Base-by-base conservation (phyloP, 2,888 invertebrate genomes). In the Drosophila prostipennis region DNA sequence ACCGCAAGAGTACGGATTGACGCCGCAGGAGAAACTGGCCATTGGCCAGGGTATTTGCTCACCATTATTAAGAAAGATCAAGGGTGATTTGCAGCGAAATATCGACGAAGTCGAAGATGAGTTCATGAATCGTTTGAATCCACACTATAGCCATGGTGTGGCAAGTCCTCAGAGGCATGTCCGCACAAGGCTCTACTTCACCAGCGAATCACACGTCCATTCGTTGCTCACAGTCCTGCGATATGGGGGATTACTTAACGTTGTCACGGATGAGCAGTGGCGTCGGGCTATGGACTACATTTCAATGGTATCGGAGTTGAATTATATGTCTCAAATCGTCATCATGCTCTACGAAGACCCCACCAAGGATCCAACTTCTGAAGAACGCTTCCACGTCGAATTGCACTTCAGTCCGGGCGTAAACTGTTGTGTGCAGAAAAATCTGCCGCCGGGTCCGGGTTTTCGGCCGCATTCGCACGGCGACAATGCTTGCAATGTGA, bases 331-430 rank as follows among this genome's bases (percentile, higher is more conserved):
- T 5, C 99, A 99, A 92, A 97, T 99, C 67, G 99, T 99, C 1
- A 97, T 99, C 29, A 98, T 99, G 98, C 93, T 98, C 0, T 99
- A 99, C 90, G 99, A 99, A 93, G 99, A 99, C 92, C 99, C 98
- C 6, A 98, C 97, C 0, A 98, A 99, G 92, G 98, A 97, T 92
- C 96, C 96, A 0, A 94, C 94, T 56, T 98, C 98, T 0, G 97
- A 98, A 89, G 97, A 97, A 91, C 93, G 99, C 78, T 99, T 99
- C 91, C 99, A 99, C 91, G 98, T 99, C 54, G 99, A 99, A 92
- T 93, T 99, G 11, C 99, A 99, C 93, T 99, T 99, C 92, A 99
- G 99, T 92, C 99, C 99, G 0, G 99, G 99, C 65, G 98, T 97
- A 6, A 98, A 97, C 92, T 98, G 98, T 92, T 99, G 97, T 92